Conservation (phyloP, 2,888 invertebrate genomes). For the Lycocerus yunnanus region DNA sequence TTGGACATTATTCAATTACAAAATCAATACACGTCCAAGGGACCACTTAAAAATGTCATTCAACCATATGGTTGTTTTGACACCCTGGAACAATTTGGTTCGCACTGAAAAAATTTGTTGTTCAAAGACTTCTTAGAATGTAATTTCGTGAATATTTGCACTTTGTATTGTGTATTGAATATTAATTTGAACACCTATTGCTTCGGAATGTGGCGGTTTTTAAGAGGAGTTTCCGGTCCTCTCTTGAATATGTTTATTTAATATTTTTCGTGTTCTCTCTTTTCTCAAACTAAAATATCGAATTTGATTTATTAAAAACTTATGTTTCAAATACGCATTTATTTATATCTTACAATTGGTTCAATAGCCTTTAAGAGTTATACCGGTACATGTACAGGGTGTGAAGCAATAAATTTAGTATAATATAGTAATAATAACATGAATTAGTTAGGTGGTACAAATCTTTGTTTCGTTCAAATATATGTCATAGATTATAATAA, state of each 20-base stretch:
- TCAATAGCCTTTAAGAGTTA: background rate
- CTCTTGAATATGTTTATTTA: background rate
- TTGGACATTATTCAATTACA: no score
- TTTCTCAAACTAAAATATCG: background rate
- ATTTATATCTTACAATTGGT: background rate
- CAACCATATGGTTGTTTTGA: background rate
- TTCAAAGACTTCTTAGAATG: background rate
- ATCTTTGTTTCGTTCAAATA: background rate
- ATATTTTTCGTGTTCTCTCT: background rate
- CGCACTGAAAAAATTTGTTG: background rate
- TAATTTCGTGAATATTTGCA: background rate
- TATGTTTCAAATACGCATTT: background rate
- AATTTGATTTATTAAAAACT: background rate
- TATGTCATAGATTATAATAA: no score
- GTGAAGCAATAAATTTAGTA: no score
- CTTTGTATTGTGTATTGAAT: background rate
- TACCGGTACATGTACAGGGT: background rate
- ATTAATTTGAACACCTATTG: background rate
- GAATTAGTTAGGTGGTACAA: no score
- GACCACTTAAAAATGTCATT: no score
- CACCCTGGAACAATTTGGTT: background rate
- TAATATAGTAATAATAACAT: no score
- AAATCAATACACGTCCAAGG: background rate
- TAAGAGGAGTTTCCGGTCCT: background rate
- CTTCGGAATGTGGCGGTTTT: background rate